These are phyloP conservation scores for Ridgeia piscesae DNA, from an alignment of 1,140 invertebrate species.

Conservation along the genomic window DNA sequence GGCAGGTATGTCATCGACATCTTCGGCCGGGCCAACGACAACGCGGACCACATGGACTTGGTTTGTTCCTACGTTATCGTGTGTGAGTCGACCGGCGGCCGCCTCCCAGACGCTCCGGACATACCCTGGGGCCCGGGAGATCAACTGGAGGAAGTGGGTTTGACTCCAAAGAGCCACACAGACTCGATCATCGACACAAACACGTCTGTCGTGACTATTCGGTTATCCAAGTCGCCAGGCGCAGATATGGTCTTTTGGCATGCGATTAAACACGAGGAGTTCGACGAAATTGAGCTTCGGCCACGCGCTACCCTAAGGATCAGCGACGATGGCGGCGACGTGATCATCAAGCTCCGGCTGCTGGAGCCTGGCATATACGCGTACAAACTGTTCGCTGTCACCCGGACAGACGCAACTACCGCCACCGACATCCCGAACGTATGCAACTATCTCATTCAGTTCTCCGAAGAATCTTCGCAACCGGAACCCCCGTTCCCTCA, in stretches of 20 bases:
- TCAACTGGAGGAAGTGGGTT: slow-evolving; percentile 43
- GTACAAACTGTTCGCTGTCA: slow-evolving; percentile 38
- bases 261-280: slow-evolving; percentile 46
- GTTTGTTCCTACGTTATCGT: slow-evolving; percentile 50
- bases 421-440: slow-evolving; percentile 46
- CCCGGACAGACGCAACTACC: slow-evolving; percentile 35
- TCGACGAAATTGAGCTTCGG: slow-evolving; percentile 33
- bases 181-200: slow-evolving; percentile 11
- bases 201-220: slow-evolving; percentile 37
- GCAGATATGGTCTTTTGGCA: slow-evolving; percentile 38
- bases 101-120: slow-evolving; percentile 47
- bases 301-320: slow-evolving; percentile 28
- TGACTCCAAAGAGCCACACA: slow-evolving; percentile 47
- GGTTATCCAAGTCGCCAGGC: slow-evolving; percentile 34
- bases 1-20: slow-evolving; percentile 15
- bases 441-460: slow-evolving; percentile 48
- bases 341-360: slow-evolving; percentile 37
- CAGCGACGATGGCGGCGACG: slow-evolving; percentile 39
- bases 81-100: slow-evolving; percentile 41
- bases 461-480: background rate
- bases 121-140: slow-evolving; percentile 51
- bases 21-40: background rate
- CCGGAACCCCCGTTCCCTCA: slow-evolving; percentile 45
- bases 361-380: slow-evolving; percentile 46
- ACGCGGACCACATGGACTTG: background rate